Conservation (phyloP, 2,113 vertebrate species). For the Brachypodius melanocephalos region DNA sequence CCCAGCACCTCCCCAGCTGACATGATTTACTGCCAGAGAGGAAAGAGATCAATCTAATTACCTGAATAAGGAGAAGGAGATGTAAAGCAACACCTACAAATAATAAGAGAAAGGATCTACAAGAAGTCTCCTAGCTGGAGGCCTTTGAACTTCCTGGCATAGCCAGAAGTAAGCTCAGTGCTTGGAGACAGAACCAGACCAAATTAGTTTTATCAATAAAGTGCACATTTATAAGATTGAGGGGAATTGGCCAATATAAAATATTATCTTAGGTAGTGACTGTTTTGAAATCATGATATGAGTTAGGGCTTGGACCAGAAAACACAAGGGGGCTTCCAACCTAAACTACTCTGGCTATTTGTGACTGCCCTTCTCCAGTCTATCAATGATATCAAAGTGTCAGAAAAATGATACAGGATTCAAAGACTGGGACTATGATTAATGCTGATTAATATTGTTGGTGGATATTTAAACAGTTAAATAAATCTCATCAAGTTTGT, state of each 20-base stretch:
- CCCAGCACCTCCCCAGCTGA: not conserved
- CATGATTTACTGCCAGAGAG: not conserved
- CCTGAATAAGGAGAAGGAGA: not conserved
- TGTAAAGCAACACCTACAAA: not conserved
- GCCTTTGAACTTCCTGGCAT: not conserved
- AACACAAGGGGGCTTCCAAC: not conserved
- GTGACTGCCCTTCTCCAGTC: not conserved
- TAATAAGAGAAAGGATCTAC: not conserved
- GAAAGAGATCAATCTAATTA: not conserved
- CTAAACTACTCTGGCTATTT: not conserved
- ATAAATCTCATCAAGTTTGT: not conserved
- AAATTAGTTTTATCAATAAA: not conserved
- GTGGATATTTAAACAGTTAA: not conserved
- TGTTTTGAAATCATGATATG: not conserved
- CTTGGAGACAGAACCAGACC: not conserved
- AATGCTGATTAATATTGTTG: not conserved
- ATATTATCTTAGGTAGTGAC: not conserved
- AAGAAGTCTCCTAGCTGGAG: not conserved
- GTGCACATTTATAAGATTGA: not conserved
- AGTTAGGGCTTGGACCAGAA: not conserved
- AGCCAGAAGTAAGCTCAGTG: not conserved
- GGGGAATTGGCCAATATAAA: not conserved
- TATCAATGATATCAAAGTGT: not conserved
- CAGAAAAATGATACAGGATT: not conserved
- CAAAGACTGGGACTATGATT: not conserved